phyloP scores from a whole-genome alignment of 2,888 invertebrate genomes.

The Eustalomyia histrio region DNA sequence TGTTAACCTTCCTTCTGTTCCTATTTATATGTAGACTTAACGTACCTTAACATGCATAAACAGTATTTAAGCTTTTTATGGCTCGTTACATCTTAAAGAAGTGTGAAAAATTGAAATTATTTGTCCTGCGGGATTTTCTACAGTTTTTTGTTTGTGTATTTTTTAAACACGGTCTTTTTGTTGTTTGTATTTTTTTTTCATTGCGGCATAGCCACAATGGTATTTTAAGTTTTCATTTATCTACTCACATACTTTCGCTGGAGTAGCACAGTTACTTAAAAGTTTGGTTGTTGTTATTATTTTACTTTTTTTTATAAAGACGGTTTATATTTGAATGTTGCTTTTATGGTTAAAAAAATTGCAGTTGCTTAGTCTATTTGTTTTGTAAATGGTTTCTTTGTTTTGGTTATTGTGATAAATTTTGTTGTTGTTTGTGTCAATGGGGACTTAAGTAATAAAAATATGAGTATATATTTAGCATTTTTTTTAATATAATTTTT shows the following conservation, averaged over 20 bases:
- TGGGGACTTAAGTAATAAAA: constrained; percentile 63
- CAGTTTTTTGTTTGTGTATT: constrained; percentile 8
- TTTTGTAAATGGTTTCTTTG: constrained; percentile 45
- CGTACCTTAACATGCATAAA: constrained; percentile 51
- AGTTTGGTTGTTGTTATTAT: not conserved
- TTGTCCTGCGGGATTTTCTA: constrained; percentile 67
- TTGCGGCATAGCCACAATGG: constrained; percentile 39
- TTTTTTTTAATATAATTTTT: not conserved
- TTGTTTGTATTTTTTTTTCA: constrained; percentile 16
- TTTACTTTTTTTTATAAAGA: constrained; percentile 27
- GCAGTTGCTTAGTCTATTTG: constrained; percentile 63
- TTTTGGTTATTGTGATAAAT: constrained; percentile 4
- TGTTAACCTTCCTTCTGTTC: not conserved
- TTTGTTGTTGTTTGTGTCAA: constrained; percentile 25
- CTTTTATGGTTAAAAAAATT: constrained; percentile 51
- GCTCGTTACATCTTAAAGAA: constrained; percentile 61
- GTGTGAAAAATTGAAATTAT: constrained; percentile 69
- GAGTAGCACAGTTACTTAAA: constrained; percentile 37
- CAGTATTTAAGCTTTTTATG: constrained; percentile 56
- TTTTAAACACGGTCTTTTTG: constrained; percentile 26
- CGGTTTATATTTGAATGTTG: constrained; percentile 40
- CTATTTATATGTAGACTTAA: not conserved
- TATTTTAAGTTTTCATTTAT: constrained; percentile 63
- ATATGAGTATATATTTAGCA: constrained; percentile 38
- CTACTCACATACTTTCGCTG: constrained; percentile 35